Conservation (phyloP, 2,113 vertebrate species). For the Lophochroa leadbeateri region DNA sequence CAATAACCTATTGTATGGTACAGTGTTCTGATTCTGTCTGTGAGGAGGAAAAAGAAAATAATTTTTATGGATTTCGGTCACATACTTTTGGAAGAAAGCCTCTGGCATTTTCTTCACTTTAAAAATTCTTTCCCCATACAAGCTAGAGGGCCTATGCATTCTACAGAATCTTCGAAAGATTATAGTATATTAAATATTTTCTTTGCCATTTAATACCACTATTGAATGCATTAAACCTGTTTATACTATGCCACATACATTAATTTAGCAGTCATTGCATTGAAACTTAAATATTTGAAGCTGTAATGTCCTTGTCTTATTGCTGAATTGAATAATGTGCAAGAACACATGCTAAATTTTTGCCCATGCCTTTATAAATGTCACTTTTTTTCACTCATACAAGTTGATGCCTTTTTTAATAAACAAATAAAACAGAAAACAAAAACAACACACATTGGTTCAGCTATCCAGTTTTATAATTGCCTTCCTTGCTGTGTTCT, state of each 20-base stretch:
- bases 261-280: conserved; percentile 52
- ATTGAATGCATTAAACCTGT: conserved; percentile 25
- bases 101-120: conserved; percentile 62
- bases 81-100: conserved; percentile 55
- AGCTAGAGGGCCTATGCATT: conserved; percentile 26
- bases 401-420: not conserved
- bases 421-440: not conserved
- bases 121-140: conserved; percentile 44
- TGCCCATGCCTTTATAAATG: conserved; percentile 15
- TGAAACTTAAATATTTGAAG: conserved; percentile 4
- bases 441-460: not conserved
- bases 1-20: conserved; percentile 65
- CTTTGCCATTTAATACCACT: conserved; percentile 45
- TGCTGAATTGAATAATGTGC: not conserved
- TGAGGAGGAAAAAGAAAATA: conserved; percentile 55
- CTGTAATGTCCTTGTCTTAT: not conserved
- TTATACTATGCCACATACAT: conserved; percentile 14
- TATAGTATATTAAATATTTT: conserved; percentile 44
- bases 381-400: not conserved
- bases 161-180: conserved; percentile 44
- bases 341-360: not conserved
- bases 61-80: conserved; percentile 57
- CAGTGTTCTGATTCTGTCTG: conserved; percentile 61
- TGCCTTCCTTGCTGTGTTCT: not conserved
- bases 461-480: not conserved